A percentile compares a stretch with the other conserved stretches of the same genome.
phyloP scores from a whole-genome alignment of 1,140 invertebrate species.

The Sarcophaga peregrina region DNA sequence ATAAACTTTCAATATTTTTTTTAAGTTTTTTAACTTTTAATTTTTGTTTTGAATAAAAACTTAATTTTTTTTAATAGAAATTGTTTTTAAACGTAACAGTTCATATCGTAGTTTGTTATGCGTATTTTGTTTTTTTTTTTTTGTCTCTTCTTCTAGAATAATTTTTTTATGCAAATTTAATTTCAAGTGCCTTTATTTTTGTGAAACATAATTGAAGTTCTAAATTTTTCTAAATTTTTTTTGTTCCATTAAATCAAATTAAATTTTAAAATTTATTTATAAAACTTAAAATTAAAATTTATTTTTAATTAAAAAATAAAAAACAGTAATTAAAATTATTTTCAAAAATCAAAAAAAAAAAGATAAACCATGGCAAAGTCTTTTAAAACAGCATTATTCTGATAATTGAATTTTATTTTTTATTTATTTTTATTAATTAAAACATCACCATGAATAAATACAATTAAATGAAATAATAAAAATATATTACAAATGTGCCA shows the following conservation, averaged over 20 bases:
- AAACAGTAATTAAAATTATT: no score
- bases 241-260: no score
- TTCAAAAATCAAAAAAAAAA: no score
- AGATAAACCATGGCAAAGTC: no score
- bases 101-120: no score
- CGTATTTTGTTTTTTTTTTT: neutral
- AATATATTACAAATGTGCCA: conserved; percentile 36
- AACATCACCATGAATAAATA: neutral
- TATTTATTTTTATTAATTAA: neutral
- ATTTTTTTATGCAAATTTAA: conserved; percentile 32
- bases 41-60: neutral
- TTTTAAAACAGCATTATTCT: no score
- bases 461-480: neutral
- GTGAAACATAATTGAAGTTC: neutral
- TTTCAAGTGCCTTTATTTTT: conserved; percentile 37
- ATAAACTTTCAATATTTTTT: neutral
- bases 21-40: neutral
- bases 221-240: no score
- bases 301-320: no score
- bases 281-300: no score
- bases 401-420: neutral
- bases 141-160: neutral
- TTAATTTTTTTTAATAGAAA: neutral
- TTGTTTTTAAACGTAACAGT: neutral
- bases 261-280: no score